Base-by-base conservation (phyloP, 2,888 invertebrate species). In the Oxytorus armatus region DNA sequence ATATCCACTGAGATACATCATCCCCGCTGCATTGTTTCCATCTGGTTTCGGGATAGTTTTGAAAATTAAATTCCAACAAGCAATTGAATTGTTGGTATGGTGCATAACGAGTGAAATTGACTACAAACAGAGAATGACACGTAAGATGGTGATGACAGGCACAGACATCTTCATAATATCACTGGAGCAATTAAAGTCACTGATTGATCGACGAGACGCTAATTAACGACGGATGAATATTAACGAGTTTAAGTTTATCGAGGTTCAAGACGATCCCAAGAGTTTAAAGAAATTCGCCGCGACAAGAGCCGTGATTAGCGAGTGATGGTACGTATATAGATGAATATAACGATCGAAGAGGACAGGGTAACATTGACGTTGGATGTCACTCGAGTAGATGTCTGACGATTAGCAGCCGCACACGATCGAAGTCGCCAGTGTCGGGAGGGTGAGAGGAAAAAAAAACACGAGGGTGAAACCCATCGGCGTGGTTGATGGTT, bases 191-290 rank as follows among this genome's bases (percentile, higher is more conserved):
- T 63, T 74, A 53, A 7, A 33, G 5, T n/a, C n/a, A 39, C 16
- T 53, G 61, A 55, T 39, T 55, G 76, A 80, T 47, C 25, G 63
- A 73, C 63, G 55, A 49, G 70, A 57, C 59, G 25, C 10, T 51
- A 77, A 73, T 73, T 63, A 51, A 16, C 10, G 23, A 21, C 21
- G 39, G 68, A 73, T 69, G 49, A 51, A 80, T 73, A 73, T 76
- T 63, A 55, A 77, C 55, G 76, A 72, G 55, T 39, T 77, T 69
- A 73, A 68, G 49, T 77, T 73, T 51, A n/a, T 39, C 65, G n/a
- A 21, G 47, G 49, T 16, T 33, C 61, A 55, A 63, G 39, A 25
- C 11, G 25, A 65, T 57, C 51, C 57, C 44, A 53, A 72, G 63
- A n/a, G 21, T 63, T 42, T 16, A 33, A 53, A 55, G 65, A 74